A percentile compares a stretch with the other conserved stretches of the same genome.
phyloP scores from a whole-genome alignment of 1,140 invertebrate species.

The Brachionus paranguensis region DNA sequence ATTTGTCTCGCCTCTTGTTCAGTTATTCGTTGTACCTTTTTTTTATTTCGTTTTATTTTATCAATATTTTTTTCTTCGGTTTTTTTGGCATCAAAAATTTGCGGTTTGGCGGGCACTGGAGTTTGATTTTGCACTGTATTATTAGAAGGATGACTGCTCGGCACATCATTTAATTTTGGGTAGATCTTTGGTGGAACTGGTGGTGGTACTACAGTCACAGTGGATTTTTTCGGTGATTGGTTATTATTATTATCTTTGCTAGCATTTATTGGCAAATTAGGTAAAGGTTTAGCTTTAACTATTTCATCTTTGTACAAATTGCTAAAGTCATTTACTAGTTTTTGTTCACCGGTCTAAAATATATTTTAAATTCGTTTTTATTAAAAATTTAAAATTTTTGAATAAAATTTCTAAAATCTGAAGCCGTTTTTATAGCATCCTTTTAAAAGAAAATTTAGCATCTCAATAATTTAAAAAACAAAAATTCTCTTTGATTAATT shows the following conservation, averaged over 20 bases:
- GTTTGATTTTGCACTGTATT: not conserved
- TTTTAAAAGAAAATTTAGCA: too few relatives aligned
- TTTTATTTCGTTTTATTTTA: slow-evolving; percentile 5
- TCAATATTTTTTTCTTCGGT: slow-evolving; percentile 3
- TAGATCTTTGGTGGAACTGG: not conserved
- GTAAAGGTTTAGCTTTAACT: not conserved
- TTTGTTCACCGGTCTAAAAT: not conserved
- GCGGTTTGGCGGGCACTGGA: not conserved
- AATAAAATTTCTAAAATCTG: too few relatives aligned
- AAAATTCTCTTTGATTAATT: too few relatives aligned
- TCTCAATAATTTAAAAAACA: too few relatives aligned
- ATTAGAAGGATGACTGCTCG: not conserved
- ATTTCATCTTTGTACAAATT: not conserved
- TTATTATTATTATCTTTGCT: not conserved
- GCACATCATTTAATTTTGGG: not conserved
- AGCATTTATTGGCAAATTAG: not conserved
- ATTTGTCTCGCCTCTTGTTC: slow-evolving; percentile 29
- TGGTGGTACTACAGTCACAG: not conserved
- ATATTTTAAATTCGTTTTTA: not conserved
- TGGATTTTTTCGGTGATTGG: not conserved
- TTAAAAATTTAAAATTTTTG: too few relatives aligned
- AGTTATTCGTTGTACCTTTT: slow-evolving; percentile 10
- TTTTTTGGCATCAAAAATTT: not conserved
- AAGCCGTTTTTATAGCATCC: too few relatives aligned
- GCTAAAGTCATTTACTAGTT: not conserved